These are phyloP conservation scores for Catamblyrhynchus diadema DNA, from an alignment of 2,797 vertebrate species.

Conservation along the genomic window DNA sequence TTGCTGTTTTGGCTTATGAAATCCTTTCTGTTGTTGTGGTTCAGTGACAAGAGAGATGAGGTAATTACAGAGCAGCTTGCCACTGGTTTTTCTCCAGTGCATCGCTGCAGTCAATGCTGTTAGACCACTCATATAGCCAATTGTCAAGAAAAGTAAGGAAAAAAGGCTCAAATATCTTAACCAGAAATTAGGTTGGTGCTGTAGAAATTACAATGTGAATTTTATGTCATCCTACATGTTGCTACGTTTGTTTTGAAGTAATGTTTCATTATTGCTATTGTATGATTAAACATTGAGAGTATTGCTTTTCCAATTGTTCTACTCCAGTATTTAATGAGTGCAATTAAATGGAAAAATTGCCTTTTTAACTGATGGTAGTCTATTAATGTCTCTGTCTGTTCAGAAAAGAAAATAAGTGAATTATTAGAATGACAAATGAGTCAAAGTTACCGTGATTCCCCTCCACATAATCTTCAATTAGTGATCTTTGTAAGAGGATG, in stretches of 20 bases:
- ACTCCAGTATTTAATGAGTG: conserved; percentile 80
- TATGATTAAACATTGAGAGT: conserved; percentile 83
- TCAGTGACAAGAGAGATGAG: conserved; percentile 22
- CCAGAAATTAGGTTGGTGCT: not conserved
- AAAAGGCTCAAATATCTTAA: not conserved
- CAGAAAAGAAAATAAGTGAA: conserved; percentile 80
- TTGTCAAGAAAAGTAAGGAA: not conserved
- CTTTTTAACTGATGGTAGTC: conserved; percentile 82
- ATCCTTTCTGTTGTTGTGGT: not conserved
- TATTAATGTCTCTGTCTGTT: conserved; percentile 82
- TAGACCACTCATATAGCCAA: not conserved
- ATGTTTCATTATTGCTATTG: conserved; percentile 74
- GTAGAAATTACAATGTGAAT: conserved; percentile 37
- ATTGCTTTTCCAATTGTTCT: conserved; percentile 83
- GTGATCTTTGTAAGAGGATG: conserved; percentile 88
- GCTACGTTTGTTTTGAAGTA: conserved; percentile 74
- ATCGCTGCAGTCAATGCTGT: not conserved
- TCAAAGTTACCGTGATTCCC: conserved; percentile 80
- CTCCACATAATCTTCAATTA: conserved; percentile 90
- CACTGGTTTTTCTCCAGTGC: not conserved
- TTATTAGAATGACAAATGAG: conserved; percentile 86
- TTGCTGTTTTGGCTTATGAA: not conserved
- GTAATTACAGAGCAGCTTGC: not conserved
- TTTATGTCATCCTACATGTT: conserved; percentile 59
- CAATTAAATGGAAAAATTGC: conserved; percentile 87